Evolutionary conservation across 2,113 vertebrate genomes (phyloP).

Genomic region (Meles meles): DNA sequence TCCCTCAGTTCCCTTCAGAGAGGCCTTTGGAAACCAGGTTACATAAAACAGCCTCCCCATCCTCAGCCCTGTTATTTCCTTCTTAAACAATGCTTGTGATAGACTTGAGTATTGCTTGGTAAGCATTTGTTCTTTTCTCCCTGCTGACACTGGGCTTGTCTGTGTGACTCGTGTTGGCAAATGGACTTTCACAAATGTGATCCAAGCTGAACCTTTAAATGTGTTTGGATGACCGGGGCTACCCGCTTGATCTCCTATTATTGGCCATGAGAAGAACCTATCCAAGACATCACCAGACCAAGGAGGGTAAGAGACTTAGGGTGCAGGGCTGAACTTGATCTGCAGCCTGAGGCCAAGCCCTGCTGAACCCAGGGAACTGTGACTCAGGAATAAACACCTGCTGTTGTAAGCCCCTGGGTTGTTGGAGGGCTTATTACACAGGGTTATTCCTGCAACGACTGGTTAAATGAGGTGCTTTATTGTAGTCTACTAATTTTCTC

Average conservation of each 20-base stretch:
- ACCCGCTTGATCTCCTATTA: neutral
- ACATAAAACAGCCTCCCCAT: neutral
- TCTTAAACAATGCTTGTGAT: no score
- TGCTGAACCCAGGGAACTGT: neutral
- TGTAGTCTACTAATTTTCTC: neutral
- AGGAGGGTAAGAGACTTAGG: neutral
- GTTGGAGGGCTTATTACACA: neutral
- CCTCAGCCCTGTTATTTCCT: neutral
- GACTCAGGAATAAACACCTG: neutral
- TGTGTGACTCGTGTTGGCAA: neutral
- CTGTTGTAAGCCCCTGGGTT: neutral
- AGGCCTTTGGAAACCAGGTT: neutral
- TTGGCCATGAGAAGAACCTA: neutral
- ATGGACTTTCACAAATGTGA: neutral
- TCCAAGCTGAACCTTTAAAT: neutral
- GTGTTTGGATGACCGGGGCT: neutral
- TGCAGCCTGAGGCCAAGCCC: neutral
- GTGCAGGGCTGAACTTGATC: neutral
- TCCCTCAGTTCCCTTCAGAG: neutral
- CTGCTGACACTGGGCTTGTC: neutral
- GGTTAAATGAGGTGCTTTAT: neutral
- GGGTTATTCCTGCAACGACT: neutral
- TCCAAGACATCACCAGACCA: rapidly evolving
- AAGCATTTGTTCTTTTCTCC: neutral
- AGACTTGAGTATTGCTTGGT: rapidly evolving